Base-by-base conservation (phyloP, 2,113 vertebrate genomes). In the Micromys minutus region DNA sequence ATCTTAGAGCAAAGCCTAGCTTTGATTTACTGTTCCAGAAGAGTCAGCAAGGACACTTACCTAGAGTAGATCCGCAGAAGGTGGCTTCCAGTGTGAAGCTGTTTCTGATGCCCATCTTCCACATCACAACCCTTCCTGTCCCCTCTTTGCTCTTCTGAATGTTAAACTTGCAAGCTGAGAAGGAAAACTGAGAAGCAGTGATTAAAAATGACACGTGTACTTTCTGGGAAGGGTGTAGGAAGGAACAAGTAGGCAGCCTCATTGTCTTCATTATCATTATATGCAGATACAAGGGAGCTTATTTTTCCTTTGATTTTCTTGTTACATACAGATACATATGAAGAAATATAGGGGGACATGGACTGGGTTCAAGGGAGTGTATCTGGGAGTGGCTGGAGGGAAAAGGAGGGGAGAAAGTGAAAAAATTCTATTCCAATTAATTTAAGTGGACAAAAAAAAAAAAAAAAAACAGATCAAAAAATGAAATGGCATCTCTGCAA, bases 11-110 rank as follows among this genome's bases (percentile, higher is more conserved):
- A 67, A 87, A 94, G 45, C 7, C 10, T 42, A 22, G 42, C 19
- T 79, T 91, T 84, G 24, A 47, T 85, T 86, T 86, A 91, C 69
- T 24, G 57, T 15, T 63, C 29, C 76, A 89, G 86, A 26, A 31
- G 57, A 57, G n/a, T 26, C 29, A 89, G 91, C 2, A 47, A 97
- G 76, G 79, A 79, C 22, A n/a, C 29, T 98, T 97, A 99, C 98
- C 98, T 75, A 99, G 79, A 80, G 97, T 98, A 69, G 98, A 99
- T 47, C 98, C 98, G 94, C 98, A 99, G 77, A 98, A 94, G 52
- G 98, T 98, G n/a, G 98, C 98, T 95, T 99, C 98, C 97, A 99
- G 96, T 47, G 98, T 99, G 87, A 98, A 99, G 94, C 99, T 99
- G 97, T 99, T 99, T n/a, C 93, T 97, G 97, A 99, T 98, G 7